Percentiles rank a stretch among this genome's conserved stretches.
phyloP scores from a whole-genome alignment of 2,888 invertebrate genomes.

The Papilio elwesi region DNA sequence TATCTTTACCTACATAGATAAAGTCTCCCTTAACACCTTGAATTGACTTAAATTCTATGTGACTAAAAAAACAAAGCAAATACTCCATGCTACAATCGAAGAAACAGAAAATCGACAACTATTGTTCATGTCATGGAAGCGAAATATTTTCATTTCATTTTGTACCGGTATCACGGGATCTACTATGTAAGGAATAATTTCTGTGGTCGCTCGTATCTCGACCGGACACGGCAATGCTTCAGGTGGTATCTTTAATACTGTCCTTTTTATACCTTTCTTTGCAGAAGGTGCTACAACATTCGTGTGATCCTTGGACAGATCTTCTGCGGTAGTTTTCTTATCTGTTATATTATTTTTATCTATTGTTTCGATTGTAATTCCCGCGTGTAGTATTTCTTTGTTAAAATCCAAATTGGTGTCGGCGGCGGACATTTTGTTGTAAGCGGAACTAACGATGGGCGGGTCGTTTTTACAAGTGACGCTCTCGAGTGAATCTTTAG shows the following conservation, averaged over 20 bases:
- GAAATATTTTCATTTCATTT: slow-evolving; percentile 79
- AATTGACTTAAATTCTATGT: slow-evolving; percentile 62
- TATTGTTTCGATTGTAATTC: slow-evolving; percentile 67
- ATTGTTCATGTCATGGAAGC: slow-evolving; percentile 70
- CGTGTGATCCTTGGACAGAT: slow-evolving; percentile 33
- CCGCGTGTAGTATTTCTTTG: slow-evolving; percentile 69
- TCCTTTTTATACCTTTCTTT: slow-evolving; percentile 70
- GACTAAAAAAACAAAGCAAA: slow-evolving; percentile 70
- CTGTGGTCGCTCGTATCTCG: slow-evolving; percentile 69
- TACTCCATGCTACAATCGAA: slow-evolving; percentile 60
- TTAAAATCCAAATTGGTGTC: slow-evolving; percentile 68
- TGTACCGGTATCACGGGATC: slow-evolving; percentile 76
- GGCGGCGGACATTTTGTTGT: slow-evolving; percentile 69
- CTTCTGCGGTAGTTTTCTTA: slow-evolving; percentile 46
- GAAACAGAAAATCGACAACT: slow-evolving; percentile 50
- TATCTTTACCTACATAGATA: slow-evolving; percentile 9
- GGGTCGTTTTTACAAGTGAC: slow-evolving; percentile 88
- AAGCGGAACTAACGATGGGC: slow-evolving; percentile 75
- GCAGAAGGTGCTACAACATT: slow-evolving; percentile 39
- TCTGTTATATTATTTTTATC: slow-evolving; percentile 69
- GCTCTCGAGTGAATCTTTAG: slow-evolving; percentile 87
- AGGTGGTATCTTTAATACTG: slow-evolving; percentile 71
- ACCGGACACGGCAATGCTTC: slow-evolving; percentile 75
- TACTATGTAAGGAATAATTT: slow-evolving; percentile 64
- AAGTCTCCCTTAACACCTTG: slow-evolving; percentile 36